Percentiles rank a stretch among this genome's conserved stretches.
Evolutionary conservation across 2,113 vertebrate species (phyloP).

Genomic region (Lota lota): DNA sequence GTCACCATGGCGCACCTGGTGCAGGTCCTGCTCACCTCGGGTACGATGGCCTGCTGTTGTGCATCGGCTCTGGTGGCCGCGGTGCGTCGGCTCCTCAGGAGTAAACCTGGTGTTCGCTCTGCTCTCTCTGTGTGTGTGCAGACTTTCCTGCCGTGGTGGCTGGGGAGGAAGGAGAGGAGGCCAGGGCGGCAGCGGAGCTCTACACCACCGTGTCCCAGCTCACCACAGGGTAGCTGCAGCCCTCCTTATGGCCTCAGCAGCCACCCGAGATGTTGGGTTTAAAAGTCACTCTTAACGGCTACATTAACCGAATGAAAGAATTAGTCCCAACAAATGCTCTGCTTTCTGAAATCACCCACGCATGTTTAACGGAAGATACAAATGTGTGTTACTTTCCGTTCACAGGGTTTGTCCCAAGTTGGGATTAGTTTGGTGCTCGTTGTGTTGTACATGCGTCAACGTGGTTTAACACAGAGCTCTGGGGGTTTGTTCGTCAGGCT

Average conservation of each 20-base stretch:
- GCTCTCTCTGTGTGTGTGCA: conserved; percentile 50
- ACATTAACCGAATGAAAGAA: too few species aligned
- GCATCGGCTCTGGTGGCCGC: too few species aligned
- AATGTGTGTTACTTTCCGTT: too few species aligned
- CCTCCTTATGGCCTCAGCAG: neutral
- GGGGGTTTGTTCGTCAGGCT: conserved; percentile 52
- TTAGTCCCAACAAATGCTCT: too few species aligned
- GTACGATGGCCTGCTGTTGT: conserved; percentile 40
- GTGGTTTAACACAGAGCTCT: conserved; percentile 18
- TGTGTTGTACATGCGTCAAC: neutral
- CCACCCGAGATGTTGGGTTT: too few species aligned
- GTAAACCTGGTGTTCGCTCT: neutral
- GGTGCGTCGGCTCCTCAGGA: too few species aligned
- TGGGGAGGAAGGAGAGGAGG: conserved; percentile 81
- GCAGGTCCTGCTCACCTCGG: conserved; percentile 83
- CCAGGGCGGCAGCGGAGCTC: conserved; percentile 77
- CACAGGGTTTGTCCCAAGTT: too few species aligned
- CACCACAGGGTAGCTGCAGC: conserved; percentile 75
- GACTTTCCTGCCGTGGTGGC: conserved; percentile 66
- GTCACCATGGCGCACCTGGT: conserved; percentile 90
- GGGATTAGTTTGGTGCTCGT: too few species aligned
- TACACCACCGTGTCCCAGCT: conserved; percentile 75
- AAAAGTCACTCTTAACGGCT: too few species aligned
- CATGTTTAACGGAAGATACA: too few species aligned
- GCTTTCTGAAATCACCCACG: too few species aligned